Conservation (phyloP, 2,888 invertebrate genomes). For the Teleiodes luculella region DNA sequence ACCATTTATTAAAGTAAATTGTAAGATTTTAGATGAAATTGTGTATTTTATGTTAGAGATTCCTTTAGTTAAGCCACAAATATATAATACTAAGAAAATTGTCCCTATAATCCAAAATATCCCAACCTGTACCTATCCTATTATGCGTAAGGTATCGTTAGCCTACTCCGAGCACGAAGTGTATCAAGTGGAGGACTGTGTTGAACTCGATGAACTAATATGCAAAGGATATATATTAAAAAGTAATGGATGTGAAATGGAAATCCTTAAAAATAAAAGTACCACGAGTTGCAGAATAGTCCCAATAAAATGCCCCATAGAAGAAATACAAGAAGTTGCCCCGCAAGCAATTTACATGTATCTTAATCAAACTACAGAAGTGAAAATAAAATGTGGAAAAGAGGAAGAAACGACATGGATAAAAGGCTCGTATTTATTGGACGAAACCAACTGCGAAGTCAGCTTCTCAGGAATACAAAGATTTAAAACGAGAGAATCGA, state of each 20-base stretch:
- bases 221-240: neutral
- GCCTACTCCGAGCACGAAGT: conserved; percentile 2
- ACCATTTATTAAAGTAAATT: too few relatives aligned
- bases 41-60: conserved; percentile 18
- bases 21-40: too few relatives aligned
- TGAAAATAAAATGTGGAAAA: conserved; percentile 1
- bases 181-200: conserved; percentile 4
- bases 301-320: conserved; percentile 1
- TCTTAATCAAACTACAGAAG: conserved; percentile 1
- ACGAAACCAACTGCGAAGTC: neutral
- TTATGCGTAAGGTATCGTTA: conserved; percentile 14
- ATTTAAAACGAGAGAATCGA: neutral
- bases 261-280: neutral
- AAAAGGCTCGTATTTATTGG: neutral
- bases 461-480: neutral
- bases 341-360: neutral
- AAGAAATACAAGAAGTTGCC: neutral
- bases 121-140: conserved; percentile 18
- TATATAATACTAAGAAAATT: conserved; percentile 18
- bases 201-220: neutral
- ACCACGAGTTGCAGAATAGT: neutral
- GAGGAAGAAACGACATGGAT: neutral
- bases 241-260: neutral
- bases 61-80: conserved; percentile 14
- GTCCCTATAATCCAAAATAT: conserved; percentile 16